Evolutionary conservation across 2,797 vertebrate species (phyloP), one percentile per base, ranked within the genome.

Genomic region (Cygnus olor): DNA sequence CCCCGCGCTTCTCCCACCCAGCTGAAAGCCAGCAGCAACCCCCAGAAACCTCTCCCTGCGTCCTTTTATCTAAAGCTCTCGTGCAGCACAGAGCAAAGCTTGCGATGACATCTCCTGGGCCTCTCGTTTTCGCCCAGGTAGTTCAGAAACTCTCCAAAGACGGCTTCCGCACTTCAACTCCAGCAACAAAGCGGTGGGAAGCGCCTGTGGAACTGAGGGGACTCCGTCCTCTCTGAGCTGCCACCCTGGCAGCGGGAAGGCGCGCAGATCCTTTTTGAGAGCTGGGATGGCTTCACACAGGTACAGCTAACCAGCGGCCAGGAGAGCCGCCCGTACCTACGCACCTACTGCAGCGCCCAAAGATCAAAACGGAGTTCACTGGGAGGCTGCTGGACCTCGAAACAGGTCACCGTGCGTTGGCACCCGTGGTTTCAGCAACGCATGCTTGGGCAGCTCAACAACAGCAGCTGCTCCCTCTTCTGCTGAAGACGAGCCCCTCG

Each of bases 351-450:
- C 27, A 70, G 56, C 7, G 2, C 51, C n/a, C 66, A 45, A n/a
- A 68, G 49, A 87, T 51, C 77, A 87, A 64, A 79, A 30, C 14
- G 18, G 78, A 88, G 91, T 51, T 96, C 83, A 91, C 61, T 49
- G 78, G 61, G 57, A 86, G 78, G 91, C 77, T 94, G 69, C 47
- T 83, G 71, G 18, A 81, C 27, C 66, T 65, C 65, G 49, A 94
- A 92, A 74, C n/a, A 87, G 74, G 85, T 93, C 94, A 90, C 80
- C 11, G 58, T 60, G 60, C 38, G 64, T 13, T 61, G 64, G 42
- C 53, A 90, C 38, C 49, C 0, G 5, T 0, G 2, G 88, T 85
- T 90, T 80, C 76, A 57, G 76, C 63, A 83, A 51, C 0, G 0
- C 17, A 1, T 15, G 79, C 57, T 80, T 73, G 51, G 77, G 60